Evolutionary conservation across 2,888 invertebrate genomes (phyloP), one percentile per base, ranked within the genome.

Genomic region (Macrosoma leucophasiata): DNA sequence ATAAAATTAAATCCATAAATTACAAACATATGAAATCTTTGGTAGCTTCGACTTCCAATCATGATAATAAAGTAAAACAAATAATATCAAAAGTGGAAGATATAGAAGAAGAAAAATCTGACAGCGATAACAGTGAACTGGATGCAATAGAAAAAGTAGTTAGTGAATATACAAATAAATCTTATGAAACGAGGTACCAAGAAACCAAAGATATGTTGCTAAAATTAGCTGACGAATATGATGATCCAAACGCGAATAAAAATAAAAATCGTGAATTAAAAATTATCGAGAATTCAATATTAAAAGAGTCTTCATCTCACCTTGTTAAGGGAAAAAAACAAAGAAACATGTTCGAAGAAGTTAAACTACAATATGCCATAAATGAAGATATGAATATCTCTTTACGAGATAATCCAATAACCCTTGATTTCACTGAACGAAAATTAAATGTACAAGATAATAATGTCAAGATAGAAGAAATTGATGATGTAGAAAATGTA

Each of bases 171-270:
- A 78, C 82, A 2, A 58, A 73, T 21, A 82, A 82, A 45, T 65
- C 81, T 11, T 82, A 81, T 27, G 79, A 81, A 50, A 75, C 69
- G 2, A 62, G 81, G 45, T 82, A 50, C 45, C 63, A 74, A 47
- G 81, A 84, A 52, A 82, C 81, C 6, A 73, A 74, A 43, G 66
- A 72, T n/a, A 71, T 82, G 75, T 58, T 84, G 3, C 43, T 52
- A 2, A 63, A 68, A 46, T 51, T 84, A 53, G 81, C 82, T 9
- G 74, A 81, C 42, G 55, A 49, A 23, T 67, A 66, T 34, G 78
- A 82, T 2, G 55, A 69, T 20, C 56, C 58, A 23, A 48, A 50
- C n/a, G n/a, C n/a, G n/a, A 14, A 39, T 13, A 17, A 29, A 7
- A 25, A 37, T 3, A 42, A 48, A 20, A 19, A 30, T 11, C 20